Evolutionary conservation across 2,113 vertebrate genomes (phyloP), one percentile per base, ranked within the genome.

Genomic region (Pelecanoides urinatrix): DNA sequence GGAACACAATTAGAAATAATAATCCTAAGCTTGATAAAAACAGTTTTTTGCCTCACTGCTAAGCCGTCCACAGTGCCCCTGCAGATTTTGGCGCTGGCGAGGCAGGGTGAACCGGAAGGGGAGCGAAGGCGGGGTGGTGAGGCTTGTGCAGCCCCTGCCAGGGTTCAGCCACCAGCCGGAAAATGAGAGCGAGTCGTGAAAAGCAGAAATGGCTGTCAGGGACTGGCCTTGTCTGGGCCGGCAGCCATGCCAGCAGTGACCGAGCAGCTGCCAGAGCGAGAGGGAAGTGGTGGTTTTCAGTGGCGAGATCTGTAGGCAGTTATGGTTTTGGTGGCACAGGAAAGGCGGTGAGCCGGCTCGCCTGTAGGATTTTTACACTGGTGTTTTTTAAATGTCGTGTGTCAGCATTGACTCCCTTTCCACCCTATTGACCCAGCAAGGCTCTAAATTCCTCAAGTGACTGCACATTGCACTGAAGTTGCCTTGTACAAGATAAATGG

Each of bases 41-140:
- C 12, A 29, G 10, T 4, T 19, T 19, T 92, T 84, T 68, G 11
- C 52, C 40, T 79, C n/a, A 5, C 21, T 87, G 66, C 38, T 26
- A 44, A 55, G 47, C 59, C 3, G 1, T 22, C 7, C 40, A 16
- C 50, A 59, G 55, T 40, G 20, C 27, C 27, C 12, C 29, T 19
- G 50, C 20, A 27, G 36, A 19, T 72, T 85, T 59, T 13, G 36
- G 40, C 2, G 0, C 67, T 0, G 4, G n/a, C 0, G 6, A 30
- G 26, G 16, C 42, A 53, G 56, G 14, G 34, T 88, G 58, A 88
- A n/a, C 42, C 0, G 1, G 71, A 81, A 71, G 32, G 4, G 3
- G 15, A 77, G 18, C 0, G 0, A n/a, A 81, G 29, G 5, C 2
- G 9, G 27, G 21, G 22, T 6, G 9, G 16, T 18, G 42, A 66